phyloP scores from a whole-genome alignment of 2,888 invertebrate genomes.

The Resseliella maxima region DNA sequence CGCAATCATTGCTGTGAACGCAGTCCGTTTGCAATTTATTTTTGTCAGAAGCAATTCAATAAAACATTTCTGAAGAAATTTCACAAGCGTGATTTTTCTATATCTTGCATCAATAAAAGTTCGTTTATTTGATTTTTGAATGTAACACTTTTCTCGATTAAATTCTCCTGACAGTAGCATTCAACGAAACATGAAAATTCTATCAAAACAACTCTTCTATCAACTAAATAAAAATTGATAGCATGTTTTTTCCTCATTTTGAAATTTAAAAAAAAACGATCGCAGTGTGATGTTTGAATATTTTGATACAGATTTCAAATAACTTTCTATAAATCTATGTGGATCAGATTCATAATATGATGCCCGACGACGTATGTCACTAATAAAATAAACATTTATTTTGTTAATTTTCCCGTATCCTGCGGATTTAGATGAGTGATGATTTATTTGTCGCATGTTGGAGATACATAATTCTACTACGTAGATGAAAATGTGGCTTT shows the following conservation, averaged over 20 bases:
- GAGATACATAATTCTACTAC: too few species aligned
- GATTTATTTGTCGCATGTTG: conserved; percentile 20
- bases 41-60: conserved; percentile 13
- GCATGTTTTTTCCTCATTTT: not conserved
- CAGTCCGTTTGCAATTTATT: conserved; percentile 12
- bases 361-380: not conserved
- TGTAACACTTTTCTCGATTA: conserved; percentile 27
- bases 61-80: not conserved
- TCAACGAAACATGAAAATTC: conserved; percentile 22
- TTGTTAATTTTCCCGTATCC: not conserved
- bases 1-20: not conserved
- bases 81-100: not conserved
- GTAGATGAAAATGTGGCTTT: too few species aligned
- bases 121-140: conserved; percentile 35
- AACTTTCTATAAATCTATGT: not conserved
- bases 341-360: not conserved
- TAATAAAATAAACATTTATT: conserved; percentile 10
- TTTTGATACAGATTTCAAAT: too few species aligned
- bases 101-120: not conserved
- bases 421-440: not conserved
- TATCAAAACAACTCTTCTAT: not conserved
- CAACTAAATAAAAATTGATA: not conserved
- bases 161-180: not conserved
- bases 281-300: too few species aligned
- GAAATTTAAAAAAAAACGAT: not conserved